Evolutionary conservation across 1,140 invertebrate species (phyloP), one percentile per base, ranked within the genome.

Genomic region (Heliconius eleuchia): DNA sequence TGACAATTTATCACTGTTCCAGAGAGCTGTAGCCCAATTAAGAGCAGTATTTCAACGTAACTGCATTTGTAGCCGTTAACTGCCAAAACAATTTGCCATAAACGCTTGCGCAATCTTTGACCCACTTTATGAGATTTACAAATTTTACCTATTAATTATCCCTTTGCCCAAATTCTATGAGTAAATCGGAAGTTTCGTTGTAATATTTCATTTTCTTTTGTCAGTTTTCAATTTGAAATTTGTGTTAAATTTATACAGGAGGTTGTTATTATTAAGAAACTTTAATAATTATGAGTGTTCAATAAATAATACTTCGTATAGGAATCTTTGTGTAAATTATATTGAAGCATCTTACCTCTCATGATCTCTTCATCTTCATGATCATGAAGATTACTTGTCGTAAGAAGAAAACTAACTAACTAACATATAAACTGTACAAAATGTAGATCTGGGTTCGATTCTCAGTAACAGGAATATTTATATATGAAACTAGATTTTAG

Each of bases 21-120:
- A 30, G 27, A 30, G 60, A 30, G 60, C 23, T 66, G 27, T 66
- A 72, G 37, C 71, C 71, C 34, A 72, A 72, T 72, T 72, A 72
- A 37, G 37, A 72, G 37, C 71, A 72, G 71, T 72, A 72, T 72
- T 39, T 72, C 71, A 76, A 77, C 73, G 71, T 70, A 79, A 76
- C 70, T 75, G 42, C 71, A 77, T 77, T 77, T 77, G 76, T 77
- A 73, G 57, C 55, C 42, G 55, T 82, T 73, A 79, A 76, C 83
- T 84, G 83, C 83, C 83, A 81, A 82, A 84, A 84, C 83, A 82
- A 84, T 84, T 84, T 79, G 83, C 79, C 77, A 76, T 66, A 66
- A 66, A 66, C 75, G 77, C 80, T 78, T 77, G 30, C 71, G 70
- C 74, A 77, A 78, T 81, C 77, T 85, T 81, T 83, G 83, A 76